Percentiles rank a stretch among this genome's conserved stretches.
Conservation (phyloP, 2,797 vertebrate species). For the Anguilla pacifica region DNA sequence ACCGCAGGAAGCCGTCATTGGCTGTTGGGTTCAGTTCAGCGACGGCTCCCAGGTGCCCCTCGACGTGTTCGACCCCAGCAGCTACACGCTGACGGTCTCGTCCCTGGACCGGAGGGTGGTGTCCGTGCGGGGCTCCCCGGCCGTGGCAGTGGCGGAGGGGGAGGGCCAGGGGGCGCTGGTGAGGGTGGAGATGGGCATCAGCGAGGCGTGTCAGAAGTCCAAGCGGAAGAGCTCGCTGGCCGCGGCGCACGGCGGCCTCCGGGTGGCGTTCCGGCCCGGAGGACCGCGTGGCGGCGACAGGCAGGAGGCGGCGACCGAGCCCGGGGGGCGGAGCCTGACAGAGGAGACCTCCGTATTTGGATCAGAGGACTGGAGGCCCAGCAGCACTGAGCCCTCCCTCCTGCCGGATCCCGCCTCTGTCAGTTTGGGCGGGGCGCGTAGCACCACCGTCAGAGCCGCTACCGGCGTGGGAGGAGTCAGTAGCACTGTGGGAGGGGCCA, state of each 20-base stretch:
- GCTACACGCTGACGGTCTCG: constrained; percentile 81
- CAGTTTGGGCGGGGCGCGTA: constrained; percentile 61
- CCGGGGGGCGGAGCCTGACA: constrained; percentile 29
- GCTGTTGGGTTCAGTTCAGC: constrained; percentile 92
- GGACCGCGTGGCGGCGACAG: constrained; percentile 30
- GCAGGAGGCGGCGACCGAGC: constrained; percentile 37
- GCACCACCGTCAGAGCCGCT: constrained; percentile 49
- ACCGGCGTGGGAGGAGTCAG: constrained; percentile 29
- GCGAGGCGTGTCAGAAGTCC: constrained; percentile 89
- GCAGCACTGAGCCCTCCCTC: too few relatives aligned
- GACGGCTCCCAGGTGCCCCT: constrained; percentile 83
- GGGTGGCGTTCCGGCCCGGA: constrained; percentile 71
- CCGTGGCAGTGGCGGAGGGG: constrained; percentile 70
- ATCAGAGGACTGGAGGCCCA: too few relatives aligned
- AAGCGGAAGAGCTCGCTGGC: constrained; percentile 88
- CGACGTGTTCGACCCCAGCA: constrained; percentile 81
- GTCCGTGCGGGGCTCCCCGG: constrained; percentile 78
- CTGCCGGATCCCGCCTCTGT: too few relatives aligned
- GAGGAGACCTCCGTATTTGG: constrained; percentile 50
- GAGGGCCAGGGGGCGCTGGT: constrained; percentile 80
- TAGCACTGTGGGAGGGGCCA: not conserved
- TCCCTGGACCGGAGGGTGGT: constrained; percentile 83
- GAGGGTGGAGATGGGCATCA: constrained; percentile 86
- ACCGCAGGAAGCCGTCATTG: constrained; percentile 84
- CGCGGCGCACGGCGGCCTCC: constrained; percentile 72